Evolutionary conservation across 2,113 vertebrate genomes (phyloP).

Genomic region (Hystrix cristata): DNA sequence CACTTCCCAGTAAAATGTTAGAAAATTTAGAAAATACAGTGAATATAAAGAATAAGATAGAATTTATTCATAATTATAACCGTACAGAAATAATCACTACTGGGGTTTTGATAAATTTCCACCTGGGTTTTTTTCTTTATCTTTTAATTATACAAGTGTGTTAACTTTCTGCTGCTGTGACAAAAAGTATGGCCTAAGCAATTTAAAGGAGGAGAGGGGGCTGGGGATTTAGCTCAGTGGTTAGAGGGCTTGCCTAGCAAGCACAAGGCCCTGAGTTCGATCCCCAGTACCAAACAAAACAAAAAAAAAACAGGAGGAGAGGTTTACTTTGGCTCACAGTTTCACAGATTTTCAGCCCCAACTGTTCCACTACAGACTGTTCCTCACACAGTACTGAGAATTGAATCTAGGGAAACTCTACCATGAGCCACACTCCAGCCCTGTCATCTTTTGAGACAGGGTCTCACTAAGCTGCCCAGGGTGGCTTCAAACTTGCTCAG

Average conservation of each 20-base stretch:
- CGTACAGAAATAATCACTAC: neutral
- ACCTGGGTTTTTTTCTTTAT: slow-evolving; percentile 69
- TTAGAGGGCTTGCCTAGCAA: too few relatives aligned
- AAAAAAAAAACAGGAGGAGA: neutral
- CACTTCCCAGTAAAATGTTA: neutral
- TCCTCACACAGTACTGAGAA: neutral
- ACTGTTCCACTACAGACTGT: neutral
- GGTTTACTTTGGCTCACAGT: neutral
- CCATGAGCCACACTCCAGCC: neutral
- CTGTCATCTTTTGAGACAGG: neutral
- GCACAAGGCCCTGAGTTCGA: too few relatives aligned
- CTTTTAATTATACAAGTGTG: neutral
- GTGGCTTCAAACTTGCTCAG: too few relatives aligned
- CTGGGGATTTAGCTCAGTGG: too few relatives aligned
- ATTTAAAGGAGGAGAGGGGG: neutral
- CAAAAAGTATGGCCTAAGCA: neutral
- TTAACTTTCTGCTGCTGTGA: neutral
- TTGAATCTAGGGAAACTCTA: neutral
- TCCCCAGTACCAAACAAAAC: too few relatives aligned
- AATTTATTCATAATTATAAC: neutral
- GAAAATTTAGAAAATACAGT: neutral
- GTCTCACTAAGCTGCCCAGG: too few relatives aligned
- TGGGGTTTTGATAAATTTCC: neutral
- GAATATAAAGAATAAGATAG: neutral
- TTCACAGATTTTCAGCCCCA: neutral